Evolutionary conservation across 2,888 invertebrate genomes (phyloP), one percentile per base, ranked within the genome.

Genomic region (Gymnoscelis rufifasciata): DNA sequence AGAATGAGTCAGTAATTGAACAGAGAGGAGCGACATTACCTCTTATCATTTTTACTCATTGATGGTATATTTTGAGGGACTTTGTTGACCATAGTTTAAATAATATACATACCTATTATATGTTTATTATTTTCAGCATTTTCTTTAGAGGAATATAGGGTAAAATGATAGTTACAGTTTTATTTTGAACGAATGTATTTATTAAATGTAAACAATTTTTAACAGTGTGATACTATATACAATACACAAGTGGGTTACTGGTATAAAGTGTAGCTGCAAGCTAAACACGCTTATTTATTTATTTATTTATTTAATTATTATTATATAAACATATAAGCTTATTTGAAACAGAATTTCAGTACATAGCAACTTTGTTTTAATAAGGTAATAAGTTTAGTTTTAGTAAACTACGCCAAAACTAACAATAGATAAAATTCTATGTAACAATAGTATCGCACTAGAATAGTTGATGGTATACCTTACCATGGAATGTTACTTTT

Each of bases 401-500:
- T 62, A 66, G 56, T 65, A 55, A 65, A 66, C 57, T 63, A 64
- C 46, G 57, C 55, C 49, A 62, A 62, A 64, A 64, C 60, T 71
- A 62, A 65, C 50, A 59, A 62, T 59, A 63, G 59, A 60, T 69
- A 68, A 67, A 64, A 59, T 51, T 19, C 56, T 61, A 64, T 60
- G 63, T 55, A 71, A 72, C 71, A 73, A 74, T 60, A 64, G 62
- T 63, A 60, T 72, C 76, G 74, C 76, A 71, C 78, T 81, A 83
- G 86, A 87, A 86, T 87, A 87, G 86, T 66, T 74, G 71, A 68
- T 73, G 78, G 73, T 78, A 71, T 74, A 77, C 67, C 59, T 73
- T 78, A 77, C 70, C 73, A 72, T 71, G 83, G 82, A 83, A 82
- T 81, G 80, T 78, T 66, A 68, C 65, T 62, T 62, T 66, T 70